Conservation (phyloP, 2,113 vertebrate species). For the Hippoglossus stenolepis region DNA sequence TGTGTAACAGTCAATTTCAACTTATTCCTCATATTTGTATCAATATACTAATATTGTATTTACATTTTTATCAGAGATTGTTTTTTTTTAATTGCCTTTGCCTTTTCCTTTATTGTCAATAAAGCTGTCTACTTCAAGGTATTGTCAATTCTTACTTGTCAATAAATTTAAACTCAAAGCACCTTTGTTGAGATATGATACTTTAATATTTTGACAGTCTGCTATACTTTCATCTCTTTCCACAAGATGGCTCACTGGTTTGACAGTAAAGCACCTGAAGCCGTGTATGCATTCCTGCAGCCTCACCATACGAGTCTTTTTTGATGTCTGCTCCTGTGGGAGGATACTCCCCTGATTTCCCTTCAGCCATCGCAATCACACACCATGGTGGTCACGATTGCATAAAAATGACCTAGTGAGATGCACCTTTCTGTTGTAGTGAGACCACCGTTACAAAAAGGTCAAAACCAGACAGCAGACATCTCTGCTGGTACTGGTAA, state of each 20-base stretch:
- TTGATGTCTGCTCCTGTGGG: conserved; percentile 49
- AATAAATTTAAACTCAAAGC: background rate
- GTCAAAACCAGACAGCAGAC: background rate
- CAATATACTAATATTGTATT: no score
- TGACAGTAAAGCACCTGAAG: conserved; percentile 24
- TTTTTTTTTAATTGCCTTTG: no score
- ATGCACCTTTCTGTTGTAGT: background rate
- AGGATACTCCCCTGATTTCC: conserved; percentile 48
- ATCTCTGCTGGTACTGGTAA: background rate
- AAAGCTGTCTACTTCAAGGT: background rate
- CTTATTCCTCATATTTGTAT: no score
- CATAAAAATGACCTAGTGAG: background rate
- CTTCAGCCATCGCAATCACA: conserved; percentile 17
- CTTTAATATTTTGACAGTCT: no score
- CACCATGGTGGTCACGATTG: conserved; percentile 11
- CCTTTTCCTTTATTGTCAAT: background rate
- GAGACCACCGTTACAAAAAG: background rate
- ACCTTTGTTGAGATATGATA: background rate
- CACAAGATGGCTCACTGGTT: conserved; percentile 4
- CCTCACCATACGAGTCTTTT: background rate
- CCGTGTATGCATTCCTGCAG: background rate
- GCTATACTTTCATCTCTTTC: no score
- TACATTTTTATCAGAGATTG: no score
- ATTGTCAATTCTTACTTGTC: no score
- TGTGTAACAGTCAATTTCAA: no score